phyloP scores from a whole-genome alignment of 1,140 invertebrate genomes.

The Calosoma granatense region DNA sequence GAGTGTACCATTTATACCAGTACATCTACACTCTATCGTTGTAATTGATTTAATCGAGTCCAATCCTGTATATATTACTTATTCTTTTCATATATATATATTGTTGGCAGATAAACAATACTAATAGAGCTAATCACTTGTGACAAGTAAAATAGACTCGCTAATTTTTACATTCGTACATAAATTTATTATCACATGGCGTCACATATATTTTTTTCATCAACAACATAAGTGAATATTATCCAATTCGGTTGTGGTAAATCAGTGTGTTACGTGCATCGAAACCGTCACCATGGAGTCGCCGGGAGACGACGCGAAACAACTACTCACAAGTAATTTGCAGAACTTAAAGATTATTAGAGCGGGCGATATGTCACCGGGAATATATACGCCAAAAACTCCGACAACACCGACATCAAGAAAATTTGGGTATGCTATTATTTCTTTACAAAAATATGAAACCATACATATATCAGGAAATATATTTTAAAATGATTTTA shows the following conservation, averaged over 20 bases:
- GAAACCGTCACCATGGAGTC: background rate
- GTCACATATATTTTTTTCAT: too few relatives aligned
- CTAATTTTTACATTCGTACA: background rate
- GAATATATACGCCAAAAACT: background rate
- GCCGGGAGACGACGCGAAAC: background rate
- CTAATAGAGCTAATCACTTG: background rate
- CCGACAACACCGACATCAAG: background rate
- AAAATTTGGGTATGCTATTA: background rate
- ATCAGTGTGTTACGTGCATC: background rate
- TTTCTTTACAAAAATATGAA: too few relatives aligned
- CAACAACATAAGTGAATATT: constrained; percentile 2
- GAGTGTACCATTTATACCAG: too few relatives aligned
- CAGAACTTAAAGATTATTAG: constrained; percentile 2
- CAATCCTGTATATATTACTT: too few relatives aligned
- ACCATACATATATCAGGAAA: too few relatives aligned
- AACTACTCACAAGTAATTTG: background rate
- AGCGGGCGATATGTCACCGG: background rate
- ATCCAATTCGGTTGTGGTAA: background rate
- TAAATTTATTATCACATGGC: background rate
- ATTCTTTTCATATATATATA: too few relatives aligned
- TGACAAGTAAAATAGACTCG: background rate
- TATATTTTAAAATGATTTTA: too few relatives aligned
- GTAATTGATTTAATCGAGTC: too few relatives aligned
- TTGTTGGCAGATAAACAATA: too few relatives aligned
- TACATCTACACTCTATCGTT: too few relatives aligned